phyloP scores from a whole-genome alignment of 2,797 vertebrate species.

The Tenualosa thibaudeaui region DNA sequence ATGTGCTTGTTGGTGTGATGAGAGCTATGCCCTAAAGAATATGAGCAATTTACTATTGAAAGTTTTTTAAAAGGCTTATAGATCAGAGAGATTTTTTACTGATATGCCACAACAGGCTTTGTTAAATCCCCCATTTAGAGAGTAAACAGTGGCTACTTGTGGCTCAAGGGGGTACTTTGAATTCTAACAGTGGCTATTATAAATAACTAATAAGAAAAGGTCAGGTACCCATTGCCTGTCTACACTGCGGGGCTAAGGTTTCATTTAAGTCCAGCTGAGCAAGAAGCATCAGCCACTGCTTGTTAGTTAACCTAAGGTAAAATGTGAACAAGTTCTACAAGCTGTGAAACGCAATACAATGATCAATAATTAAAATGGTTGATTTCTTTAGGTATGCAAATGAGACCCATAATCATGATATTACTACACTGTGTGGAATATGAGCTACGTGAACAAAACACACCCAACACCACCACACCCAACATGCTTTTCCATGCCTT shows the following conservation, averaged over 20 bases:
- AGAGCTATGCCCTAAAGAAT: not conserved
- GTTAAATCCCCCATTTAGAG: not conserved
- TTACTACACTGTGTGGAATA: not conserved
- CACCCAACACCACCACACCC: not conserved
- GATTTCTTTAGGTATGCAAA: not conserved
- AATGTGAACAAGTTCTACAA: slow-evolving; percentile 16
- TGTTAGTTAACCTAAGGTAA: not conserved
- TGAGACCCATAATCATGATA: not conserved
- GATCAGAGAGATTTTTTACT: not conserved
- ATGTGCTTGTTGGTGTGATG: not conserved
- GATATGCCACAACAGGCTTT: not conserved
- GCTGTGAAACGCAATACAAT: not conserved
- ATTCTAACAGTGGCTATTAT: not conserved
- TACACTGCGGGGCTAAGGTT: slow-evolving; percentile 38
- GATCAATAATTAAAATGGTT: slow-evolving; percentile 13
- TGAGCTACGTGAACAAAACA: not conserved
- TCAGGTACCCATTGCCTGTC: slow-evolving; percentile 19
- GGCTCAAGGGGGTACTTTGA: slow-evolving; percentile 35
- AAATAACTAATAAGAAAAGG: slow-evolving; percentile 35
- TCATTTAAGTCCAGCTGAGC: slow-evolving; percentile 34
- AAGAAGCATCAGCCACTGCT: not conserved
- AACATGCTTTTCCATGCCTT: not conserved
- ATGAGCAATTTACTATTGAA: not conserved
- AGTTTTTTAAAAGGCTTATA: not conserved
- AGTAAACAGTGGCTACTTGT: slow-evolving; percentile 48